phyloP scores from a whole-genome alignment of 2,113 vertebrate species.

The Gorsachius goisagi region DNA sequence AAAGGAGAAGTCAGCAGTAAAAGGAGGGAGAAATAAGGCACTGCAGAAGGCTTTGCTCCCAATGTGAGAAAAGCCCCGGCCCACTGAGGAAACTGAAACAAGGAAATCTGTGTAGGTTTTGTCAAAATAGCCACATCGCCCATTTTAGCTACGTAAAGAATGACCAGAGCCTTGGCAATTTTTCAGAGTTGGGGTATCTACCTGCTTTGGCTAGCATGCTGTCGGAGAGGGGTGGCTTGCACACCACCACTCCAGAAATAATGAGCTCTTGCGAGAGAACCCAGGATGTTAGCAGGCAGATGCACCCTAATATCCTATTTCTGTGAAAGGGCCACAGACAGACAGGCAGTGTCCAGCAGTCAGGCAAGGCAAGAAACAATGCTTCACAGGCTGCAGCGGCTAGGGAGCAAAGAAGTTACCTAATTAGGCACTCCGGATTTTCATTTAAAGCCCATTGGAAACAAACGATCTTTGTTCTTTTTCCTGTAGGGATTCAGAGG shows the following conservation, averaged over 20 bases:
- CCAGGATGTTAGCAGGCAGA: neutral
- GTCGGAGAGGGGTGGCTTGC: neutral
- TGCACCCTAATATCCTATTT: neutral
- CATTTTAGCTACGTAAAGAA: neutral
- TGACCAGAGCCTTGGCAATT: neutral
- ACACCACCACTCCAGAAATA: neutral
- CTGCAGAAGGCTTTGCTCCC: neutral
- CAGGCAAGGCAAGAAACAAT: neutral
- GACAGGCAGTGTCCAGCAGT: neutral
- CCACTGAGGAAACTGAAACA: neutral
- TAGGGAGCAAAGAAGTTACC: neutral
- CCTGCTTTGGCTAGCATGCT: neutral
- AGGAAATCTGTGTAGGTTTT: neutral
- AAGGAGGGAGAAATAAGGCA: neutral
- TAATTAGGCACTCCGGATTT: constrained; percentile 1
- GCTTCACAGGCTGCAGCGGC: neutral
- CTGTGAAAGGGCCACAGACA: neutral
- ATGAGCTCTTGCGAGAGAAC: neutral
- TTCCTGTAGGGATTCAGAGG: constrained; percentile 6
- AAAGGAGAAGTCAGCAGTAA: neutral
- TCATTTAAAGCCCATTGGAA: constrained; percentile 15
- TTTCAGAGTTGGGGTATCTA: neutral
- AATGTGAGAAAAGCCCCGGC: neutral
- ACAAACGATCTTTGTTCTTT: constrained; percentile 17
- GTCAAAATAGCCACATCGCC: neutral